A percentile compares a stretch with the other conserved stretches of the same genome.
phyloP scores from a whole-genome alignment of 2,888 invertebrate species.

The Phortica magna region DNA sequence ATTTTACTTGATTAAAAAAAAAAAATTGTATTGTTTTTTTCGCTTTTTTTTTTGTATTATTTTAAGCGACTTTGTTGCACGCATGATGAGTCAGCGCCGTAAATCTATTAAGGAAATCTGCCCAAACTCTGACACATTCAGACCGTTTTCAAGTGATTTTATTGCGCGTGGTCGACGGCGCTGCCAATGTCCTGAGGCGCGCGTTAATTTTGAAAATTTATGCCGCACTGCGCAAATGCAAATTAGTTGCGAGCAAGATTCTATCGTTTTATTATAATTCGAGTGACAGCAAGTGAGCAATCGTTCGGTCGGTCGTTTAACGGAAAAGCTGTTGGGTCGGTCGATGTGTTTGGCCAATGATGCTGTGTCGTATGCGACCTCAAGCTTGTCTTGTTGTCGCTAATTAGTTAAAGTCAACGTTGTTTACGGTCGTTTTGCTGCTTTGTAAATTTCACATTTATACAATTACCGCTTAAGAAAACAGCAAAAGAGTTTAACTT shows the following conservation, averaged over 20 bases:
- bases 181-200: conserved; percentile 11
- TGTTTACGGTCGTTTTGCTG: not conserved
- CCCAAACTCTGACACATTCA: not conserved
- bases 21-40: no score
- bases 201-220: conserved; percentile 3
- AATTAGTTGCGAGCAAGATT: conserved; percentile 12
- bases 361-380: no score
- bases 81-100: no score
- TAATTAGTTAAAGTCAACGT: not conserved
- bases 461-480: no score
- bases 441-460: no score
- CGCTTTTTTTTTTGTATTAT: no score
- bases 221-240: conserved; percentile 2
- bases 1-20: no score
- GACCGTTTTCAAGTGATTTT: not conserved
- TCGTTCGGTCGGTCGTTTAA: no score
- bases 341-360: no score
- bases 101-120: not conserved
- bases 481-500: no score
- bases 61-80: no score
- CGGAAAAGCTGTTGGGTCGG: no score
- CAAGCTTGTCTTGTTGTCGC: not conserved
- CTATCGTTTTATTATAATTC: conserved; percentile 12
- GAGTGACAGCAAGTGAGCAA: not conserved
- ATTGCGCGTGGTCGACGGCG: not conserved